A percentile compares a stretch with the other conserved stretches of the same genome.
Evolutionary conservation across 2,797 vertebrate genomes (phyloP).

Genomic region (Gila robusta): DNA sequence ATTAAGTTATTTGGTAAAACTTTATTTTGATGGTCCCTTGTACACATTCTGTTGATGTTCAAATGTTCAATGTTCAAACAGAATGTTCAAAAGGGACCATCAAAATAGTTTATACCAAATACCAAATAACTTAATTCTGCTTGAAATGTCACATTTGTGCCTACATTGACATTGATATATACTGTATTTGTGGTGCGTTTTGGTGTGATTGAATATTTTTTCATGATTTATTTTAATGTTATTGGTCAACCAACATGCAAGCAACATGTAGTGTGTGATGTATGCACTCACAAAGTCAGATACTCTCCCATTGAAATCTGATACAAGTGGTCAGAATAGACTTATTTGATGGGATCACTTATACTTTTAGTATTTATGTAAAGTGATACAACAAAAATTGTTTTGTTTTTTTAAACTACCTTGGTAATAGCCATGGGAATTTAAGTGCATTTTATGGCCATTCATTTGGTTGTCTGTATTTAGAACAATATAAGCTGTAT

Average conservation of each 20-base stretch:
- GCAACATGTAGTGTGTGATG: background rate
- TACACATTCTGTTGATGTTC: too few species aligned
- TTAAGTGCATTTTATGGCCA: background rate
- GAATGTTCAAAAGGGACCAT: too few species aligned
- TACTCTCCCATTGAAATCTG: background rate
- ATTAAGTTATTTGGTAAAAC: background rate
- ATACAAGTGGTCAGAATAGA: background rate
- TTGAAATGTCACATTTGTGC: background rate
- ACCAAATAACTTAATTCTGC: background rate
- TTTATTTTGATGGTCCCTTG: too few species aligned
- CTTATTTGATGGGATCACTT: background rate
- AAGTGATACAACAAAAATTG: background rate
- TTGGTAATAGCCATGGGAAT: background rate
- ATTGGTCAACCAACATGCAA: background rate
- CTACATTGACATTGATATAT: too few species aligned
- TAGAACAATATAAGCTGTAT: constrained; percentile 19
- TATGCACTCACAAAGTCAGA: background rate
- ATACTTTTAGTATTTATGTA: too few species aligned
- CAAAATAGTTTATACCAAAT: too few species aligned
- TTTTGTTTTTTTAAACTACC: too few species aligned
- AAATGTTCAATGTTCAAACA: too few species aligned
- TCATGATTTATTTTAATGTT: background rate
- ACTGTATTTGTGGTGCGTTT: background rate
- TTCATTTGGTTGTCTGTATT: constrained; percentile 10
- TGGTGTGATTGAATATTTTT: background rate